These are phyloP conservation scores for Peromyscus leucopus DNA, from an alignment of 2,113 vertebrate species.

Conservation along the genomic window DNA sequence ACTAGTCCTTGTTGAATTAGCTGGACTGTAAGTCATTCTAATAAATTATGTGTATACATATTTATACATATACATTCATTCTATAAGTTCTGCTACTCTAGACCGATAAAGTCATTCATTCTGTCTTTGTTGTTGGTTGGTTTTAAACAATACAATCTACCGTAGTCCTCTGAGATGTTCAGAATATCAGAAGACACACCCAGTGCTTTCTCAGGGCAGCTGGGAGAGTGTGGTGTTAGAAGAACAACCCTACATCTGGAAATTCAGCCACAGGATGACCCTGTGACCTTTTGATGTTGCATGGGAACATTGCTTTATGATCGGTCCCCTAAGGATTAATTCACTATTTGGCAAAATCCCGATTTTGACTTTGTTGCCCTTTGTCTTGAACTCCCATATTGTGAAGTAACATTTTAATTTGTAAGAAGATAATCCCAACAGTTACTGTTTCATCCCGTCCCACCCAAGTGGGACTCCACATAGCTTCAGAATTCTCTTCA, in stretches of 20 bases:
- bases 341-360: neutral
- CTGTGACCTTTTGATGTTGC: neutral
- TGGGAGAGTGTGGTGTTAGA: neutral
- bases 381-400: neutral
- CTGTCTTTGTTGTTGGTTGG: neutral
- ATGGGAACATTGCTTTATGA: neutral
- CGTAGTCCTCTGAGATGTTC: constrained; percentile 4
- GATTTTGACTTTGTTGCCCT: neutral
- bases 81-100: neutral
- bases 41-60: too few species aligned
- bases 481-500: neutral
- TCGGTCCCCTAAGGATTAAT: neutral
- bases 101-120: neutral
- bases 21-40: neutral
- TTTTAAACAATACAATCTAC: neutral
- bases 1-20: neutral
- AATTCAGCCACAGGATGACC: neutral
- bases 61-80: neutral
- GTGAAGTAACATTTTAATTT: neutral
- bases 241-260: neutral
- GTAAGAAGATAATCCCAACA: neutral
- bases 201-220: neutral
- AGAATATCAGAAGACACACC: neutral
- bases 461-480: neutral
- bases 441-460: neutral